phyloP scores from a whole-genome alignment of 2,797 vertebrate genomes.

The Phrynocephalus forsythii region DNA sequence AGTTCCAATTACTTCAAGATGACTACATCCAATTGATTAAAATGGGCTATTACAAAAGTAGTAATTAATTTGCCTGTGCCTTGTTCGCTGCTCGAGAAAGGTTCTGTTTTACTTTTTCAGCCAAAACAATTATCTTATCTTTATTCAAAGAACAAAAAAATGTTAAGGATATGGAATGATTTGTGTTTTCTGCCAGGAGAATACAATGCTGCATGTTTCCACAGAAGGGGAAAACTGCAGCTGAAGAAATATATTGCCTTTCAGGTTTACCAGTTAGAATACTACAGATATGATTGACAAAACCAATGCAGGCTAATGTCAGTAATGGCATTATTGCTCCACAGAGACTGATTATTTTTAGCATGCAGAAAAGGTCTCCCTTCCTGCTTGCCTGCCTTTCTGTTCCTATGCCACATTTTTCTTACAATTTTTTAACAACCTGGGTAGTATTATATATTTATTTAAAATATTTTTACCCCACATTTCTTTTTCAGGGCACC shows the following conservation, averaged over 20 bases:
- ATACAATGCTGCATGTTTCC: constrained; percentile 41
- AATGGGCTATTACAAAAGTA: constrained; percentile 26
- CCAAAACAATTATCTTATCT: constrained; percentile 27
- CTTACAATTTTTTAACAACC: neutral
- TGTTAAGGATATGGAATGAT: constrained; percentile 50
- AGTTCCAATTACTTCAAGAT: neutral
- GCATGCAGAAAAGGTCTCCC: neutral
- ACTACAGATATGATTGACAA: constrained; percentile 29
- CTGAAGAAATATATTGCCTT: constrained; percentile 39
- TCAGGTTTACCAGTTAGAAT: constrained; percentile 31
- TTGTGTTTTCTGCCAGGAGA: constrained; percentile 43
- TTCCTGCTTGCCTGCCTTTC: neutral
- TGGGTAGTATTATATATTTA: too few relatives aligned
- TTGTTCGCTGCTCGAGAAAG: constrained; percentile 19
- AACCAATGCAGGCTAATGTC: constrained; percentile 45
- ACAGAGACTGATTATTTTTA: constrained; percentile 35
- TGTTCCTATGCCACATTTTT: neutral
- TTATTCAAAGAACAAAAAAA: constrained; percentile 35
- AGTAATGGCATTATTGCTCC: constrained; percentile 32
- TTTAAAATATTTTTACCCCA: too few relatives aligned
- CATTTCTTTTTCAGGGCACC: too few relatives aligned
- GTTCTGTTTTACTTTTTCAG: constrained; percentile 47
- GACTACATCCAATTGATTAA: constrained; percentile 24
- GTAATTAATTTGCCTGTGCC: constrained; percentile 16
- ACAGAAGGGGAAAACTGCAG: constrained; percentile 36